Conservation (phyloP, 2,113 vertebrate species). For the Eira barbara region DNA sequence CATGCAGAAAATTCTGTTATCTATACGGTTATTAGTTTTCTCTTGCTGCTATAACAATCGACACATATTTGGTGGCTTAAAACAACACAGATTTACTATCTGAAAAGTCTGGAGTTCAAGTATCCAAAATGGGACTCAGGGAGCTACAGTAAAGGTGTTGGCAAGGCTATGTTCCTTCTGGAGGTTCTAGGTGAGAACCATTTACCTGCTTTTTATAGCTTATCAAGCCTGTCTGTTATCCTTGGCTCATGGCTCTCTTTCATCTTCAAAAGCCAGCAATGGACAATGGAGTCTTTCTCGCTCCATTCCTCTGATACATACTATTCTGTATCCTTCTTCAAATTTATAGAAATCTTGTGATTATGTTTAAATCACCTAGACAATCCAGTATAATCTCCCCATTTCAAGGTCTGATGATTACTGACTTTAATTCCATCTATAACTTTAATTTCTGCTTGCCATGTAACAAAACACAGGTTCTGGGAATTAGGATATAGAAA, state of each 20-base stretch:
- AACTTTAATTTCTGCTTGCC: background rate
- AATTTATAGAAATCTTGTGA: background rate
- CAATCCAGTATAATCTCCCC: background rate
- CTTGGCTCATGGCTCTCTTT: accelerated
- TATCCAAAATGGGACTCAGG: background rate
- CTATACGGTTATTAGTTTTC: background rate
- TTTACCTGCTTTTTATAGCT: background rate
- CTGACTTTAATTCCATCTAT: background rate
- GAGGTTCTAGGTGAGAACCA: background rate
- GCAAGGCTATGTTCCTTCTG: background rate
- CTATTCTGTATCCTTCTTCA: background rate
- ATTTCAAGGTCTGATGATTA: background rate
- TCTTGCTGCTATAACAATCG: background rate
- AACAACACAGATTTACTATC: background rate
- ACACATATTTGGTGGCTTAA: background rate
- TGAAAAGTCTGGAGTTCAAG: background rate
- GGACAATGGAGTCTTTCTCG: background rate
- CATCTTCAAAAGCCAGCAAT: background rate
- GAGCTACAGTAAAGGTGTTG: background rate
- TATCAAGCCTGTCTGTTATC: background rate
- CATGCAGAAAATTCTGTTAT: background rate
- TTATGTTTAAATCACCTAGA: background rate
- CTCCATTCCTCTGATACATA: background rate
- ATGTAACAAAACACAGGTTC: background rate
- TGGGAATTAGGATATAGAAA: background rate